Evolutionary conservation across 1,140 invertebrate genomes (phyloP), one percentile per base, ranked within the genome.

Genomic region (Solen grandis): DNA sequence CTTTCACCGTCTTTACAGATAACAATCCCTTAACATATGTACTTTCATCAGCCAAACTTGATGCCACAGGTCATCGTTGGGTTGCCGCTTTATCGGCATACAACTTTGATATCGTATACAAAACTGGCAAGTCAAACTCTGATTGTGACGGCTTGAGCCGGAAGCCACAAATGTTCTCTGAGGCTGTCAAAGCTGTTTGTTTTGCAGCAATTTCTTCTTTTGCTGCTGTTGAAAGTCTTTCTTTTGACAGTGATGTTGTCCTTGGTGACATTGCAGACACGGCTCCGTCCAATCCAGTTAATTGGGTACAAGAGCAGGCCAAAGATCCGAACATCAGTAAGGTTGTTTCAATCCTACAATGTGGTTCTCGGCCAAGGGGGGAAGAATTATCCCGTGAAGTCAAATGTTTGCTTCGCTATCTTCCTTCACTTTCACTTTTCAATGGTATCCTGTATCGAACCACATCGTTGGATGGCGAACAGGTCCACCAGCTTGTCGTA

Each of bases 21-120:
- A 80, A 80, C 54, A 80, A 72, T 59, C 46, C 72, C n/a, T 27
- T 75, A 33, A 46, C 54, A 19, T 59, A 76, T 70, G 38, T 82
- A 4, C 41, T 82, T 2, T 41, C 63, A 35, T 50, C 54, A 22
- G 72, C 80, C 5, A 76, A 70, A 38, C 33, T 82, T 22, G 79
- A 81, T 63, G 79, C 70, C 14, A 81, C 70, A 25, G 36, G 69
- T 22, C 60, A 74, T 46, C 25, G 59, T 25, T 83, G 81, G 74
- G 35, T 83, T 0, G 74, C 81, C 2, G n/a, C 59, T 1, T 27
- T 63, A 31, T 35, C 81, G 8, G 50, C 41, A 50, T 77, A 63
- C 66, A 52, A 70, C 36, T 82, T 83, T 29, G 25, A 35, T 5
- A 16, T 83, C 0, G 31, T 2, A 19, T 78, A 78, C 22, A 41